These are phyloP conservation scores for Euborellia annulipes DNA, from an alignment of 1,140 invertebrate genomes.

Conservation along the genomic window DNA sequence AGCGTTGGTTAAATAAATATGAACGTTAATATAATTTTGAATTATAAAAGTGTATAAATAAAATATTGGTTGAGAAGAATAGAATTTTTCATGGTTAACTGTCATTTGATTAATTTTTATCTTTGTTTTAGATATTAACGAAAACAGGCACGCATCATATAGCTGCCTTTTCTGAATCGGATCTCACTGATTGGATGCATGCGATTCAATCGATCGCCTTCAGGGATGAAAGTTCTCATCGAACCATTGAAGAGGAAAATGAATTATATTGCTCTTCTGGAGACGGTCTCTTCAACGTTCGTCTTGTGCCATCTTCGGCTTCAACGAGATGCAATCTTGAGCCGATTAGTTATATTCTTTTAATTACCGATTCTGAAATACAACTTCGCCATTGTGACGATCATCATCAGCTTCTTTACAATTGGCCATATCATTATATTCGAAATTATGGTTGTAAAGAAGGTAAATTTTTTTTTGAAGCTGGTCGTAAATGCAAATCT, in stretches of 20 bases:
- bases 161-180: conserved; percentile 47
- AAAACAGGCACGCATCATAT: conserved; percentile 54
- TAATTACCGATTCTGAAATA: conserved; percentile 53
- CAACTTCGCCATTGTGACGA: conserved; percentile 50
- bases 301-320: conserved; percentile 58
- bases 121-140: conserved; percentile 41
- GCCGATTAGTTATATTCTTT: conserved; percentile 49
- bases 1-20: no score
- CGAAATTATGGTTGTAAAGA: conserved; percentile 65
- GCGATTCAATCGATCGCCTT: conserved; percentile 71
- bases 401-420: conserved; percentile 41
- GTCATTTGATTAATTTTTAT: conserved; percentile 4
- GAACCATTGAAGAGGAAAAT: conserved; percentile 68
- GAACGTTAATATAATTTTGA: no score
- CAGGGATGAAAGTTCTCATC: conserved; percentile 41
- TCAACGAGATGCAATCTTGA: conserved; percentile 56
- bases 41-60: no score
- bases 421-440: conserved; percentile 78
- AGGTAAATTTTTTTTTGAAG: conserved; percentile 76
- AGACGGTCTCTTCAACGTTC: conserved; percentile 62
- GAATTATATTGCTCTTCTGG: conserved; percentile 68
- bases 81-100: no score
- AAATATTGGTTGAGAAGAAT: no score
- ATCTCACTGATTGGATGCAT: conserved; percentile 57
- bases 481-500: conserved; percentile 72